These are phyloP conservation scores for Notoglanidium macrostoma DNA, from an alignment of 2,797 vertebrate species.

Conservation along the genomic window DNA sequence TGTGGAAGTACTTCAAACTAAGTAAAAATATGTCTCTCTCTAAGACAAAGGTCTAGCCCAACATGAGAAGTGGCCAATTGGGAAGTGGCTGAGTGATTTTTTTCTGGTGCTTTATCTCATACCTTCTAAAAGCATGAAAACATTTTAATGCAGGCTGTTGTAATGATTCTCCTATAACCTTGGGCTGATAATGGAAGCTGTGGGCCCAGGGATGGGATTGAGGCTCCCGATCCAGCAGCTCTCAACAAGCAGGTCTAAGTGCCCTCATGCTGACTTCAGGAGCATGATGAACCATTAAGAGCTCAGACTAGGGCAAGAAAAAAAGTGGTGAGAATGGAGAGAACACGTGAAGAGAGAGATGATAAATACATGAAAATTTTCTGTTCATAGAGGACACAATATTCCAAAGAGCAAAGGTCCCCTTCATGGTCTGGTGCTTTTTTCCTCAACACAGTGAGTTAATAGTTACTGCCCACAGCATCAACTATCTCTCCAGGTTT, in stretches of 20 bases:
- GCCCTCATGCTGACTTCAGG: constrained; percentile 29
- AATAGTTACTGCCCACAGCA: neutral
- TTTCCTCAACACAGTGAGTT: neutral
- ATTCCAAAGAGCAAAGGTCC: constrained; percentile 39
- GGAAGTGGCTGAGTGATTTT: neutral
- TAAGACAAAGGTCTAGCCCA: neutral
- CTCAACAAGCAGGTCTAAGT: constrained; percentile 41
- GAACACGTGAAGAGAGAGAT: constrained; percentile 16
- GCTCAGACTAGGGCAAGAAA: constrained; percentile 34
- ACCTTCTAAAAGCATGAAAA: constrained; percentile 32
- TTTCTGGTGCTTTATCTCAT: neutral
- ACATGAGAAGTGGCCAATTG: neutral
- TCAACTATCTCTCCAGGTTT: neutral
- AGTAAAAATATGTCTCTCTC: neutral
- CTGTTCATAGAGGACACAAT: constrained; percentile 36
- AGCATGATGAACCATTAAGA: constrained; percentile 40
- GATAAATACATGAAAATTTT: constrained; percentile 38
- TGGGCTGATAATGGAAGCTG: constrained; percentile 39
- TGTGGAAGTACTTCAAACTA: neutral
- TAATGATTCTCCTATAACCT: constrained; percentile 48
- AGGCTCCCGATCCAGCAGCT: constrained; percentile 28
- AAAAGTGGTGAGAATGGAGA: constrained; percentile 8
- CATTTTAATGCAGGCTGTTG: constrained; percentile 27
- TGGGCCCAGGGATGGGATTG: constrained; percentile 24
- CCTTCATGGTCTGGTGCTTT: constrained; percentile 26